Evolutionary conservation across 2,888 invertebrate species (phyloP).

Genomic region (Coelopa pilipes): DNA sequence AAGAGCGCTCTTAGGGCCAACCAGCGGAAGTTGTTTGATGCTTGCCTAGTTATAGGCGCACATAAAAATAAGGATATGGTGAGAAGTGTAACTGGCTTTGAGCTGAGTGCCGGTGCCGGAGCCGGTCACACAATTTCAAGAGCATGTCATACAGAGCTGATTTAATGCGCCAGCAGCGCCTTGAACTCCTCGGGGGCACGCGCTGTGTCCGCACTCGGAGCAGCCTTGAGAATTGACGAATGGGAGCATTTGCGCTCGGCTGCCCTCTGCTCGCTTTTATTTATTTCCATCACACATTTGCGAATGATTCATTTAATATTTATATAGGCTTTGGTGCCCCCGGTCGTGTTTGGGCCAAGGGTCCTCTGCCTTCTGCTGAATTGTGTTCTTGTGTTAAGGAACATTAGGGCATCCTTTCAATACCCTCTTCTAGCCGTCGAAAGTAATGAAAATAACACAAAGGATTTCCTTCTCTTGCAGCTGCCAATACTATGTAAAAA

Average conservation of each 20-base stretch:
- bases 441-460: background rate
- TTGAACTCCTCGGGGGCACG: background rate
- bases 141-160: slow-evolving; percentile 9
- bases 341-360: no score
- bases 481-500: slow-evolving; percentile 85
- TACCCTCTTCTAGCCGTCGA: no score
- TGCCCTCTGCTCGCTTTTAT: background rate
- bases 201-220: background rate
- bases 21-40: slow-evolving; percentile 8
- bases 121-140: background rate
- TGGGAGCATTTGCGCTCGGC: no score
- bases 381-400: no score
- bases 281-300: slow-evolving; percentile 2
- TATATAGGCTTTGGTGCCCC: background rate
- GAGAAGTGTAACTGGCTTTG: slow-evolving; percentile 10
- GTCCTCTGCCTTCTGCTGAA: background rate
- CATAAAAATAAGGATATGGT: slow-evolving; percentile 2
- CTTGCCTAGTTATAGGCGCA: slow-evolving; percentile 22
- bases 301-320: background rate
- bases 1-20: slow-evolving; percentile 4
- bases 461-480: slow-evolving; percentile 70
- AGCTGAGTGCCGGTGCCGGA: background rate
- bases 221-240: slow-evolving; percentile 1
- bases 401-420: no score
- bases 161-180: slow-evolving; percentile 18